Evolutionary conservation across 2,797 vertebrate species (phyloP), one percentile per base, ranked within the genome.

Genomic region (Cirrhinus molitorella): DNA sequence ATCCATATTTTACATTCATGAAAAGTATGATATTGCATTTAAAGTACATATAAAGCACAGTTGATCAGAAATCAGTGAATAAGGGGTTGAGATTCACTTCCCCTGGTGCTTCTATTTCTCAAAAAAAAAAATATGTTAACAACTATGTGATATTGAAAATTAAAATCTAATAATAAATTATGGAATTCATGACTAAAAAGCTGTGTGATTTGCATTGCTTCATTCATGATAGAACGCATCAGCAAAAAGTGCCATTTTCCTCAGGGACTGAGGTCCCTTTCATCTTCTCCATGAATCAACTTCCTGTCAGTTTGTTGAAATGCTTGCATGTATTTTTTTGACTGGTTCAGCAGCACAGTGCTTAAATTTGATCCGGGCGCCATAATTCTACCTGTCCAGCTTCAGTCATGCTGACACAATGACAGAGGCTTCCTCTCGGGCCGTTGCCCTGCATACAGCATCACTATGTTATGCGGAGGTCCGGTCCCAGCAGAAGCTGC

Each of bases 81-180:
- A 71, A 47, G 80, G 73, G 82, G 81, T 55, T 59, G 59, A 70
- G 11, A 55, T 81, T 67, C 21, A 75, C 47, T 61, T 80, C 67
- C 83, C 23, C 77, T 83, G 89, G 88, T 90, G 89, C 87, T 90
- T 87, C 82, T 49, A 81, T 85, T 86, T 85, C 80, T 77, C 28
- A 77, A 59, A 68, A 83, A 43, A 83, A n/a, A n/a, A 79, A 61
- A 45, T 17, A 83, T 86, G 45, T 51, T 67, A 87, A 45, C 28
- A 79, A 82, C 66, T 72, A 66, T 78, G 67, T 88, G 45, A 82
- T 77, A 66, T n/a, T 63, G n/a, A 73, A 74, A 70, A 78, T 37
- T 73, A 37, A 81, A 45, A 63, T 75, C 9, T 34, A 23, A 66
- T 67, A 88, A 89, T 87, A 87, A 89, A 89, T 79, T 37, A 85